Percentiles rank a stretch among this genome's conserved stretches.
phyloP scores from a whole-genome alignment of 2,113 vertebrate genomes.

The Mirounga angustirostris region DNA sequence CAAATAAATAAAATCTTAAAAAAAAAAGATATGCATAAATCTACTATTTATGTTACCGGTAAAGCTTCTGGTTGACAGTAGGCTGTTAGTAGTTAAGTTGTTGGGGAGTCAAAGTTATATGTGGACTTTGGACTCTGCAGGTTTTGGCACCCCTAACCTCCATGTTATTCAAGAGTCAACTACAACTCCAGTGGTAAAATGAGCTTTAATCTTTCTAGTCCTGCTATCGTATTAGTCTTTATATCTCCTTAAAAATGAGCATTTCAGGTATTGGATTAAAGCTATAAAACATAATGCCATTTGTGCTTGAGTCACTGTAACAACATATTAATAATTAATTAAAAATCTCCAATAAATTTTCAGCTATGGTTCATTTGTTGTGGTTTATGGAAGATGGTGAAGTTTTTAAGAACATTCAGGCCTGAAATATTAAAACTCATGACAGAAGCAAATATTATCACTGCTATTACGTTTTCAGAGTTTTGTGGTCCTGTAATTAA shows the following conservation, averaged over 20 bases:
- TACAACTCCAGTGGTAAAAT: background rate
- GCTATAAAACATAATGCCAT: background rate
- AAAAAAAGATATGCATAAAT: background rate
- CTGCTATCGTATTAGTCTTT: background rate
- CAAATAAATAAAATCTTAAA: no score
- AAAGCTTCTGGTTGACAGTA: background rate
- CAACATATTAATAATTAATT: constrained; percentile 35
- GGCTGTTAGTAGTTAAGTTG: background rate
- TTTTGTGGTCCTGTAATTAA: constrained; percentile 7
- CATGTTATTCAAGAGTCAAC: background rate
- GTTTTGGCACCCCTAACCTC: background rate
- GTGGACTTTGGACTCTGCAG: background rate
- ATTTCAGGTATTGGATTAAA: background rate
- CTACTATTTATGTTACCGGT: background rate
- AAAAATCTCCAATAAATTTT: constrained; percentile 1
- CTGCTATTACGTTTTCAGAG: background rate
- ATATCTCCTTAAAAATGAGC: background rate
- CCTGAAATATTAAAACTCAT: constrained; percentile 22
- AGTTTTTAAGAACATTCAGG: background rate
- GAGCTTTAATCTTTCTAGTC: background rate
- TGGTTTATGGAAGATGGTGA: background rate
- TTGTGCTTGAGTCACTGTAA: constrained; percentile 1
- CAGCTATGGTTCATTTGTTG: background rate
- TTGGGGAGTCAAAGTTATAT: background rate
- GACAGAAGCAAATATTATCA: constrained; percentile 33